These are phyloP conservation scores for Aleiodes testaceus DNA, from an alignment of 2,888 invertebrate genomes.

Conservation along the genomic window DNA sequence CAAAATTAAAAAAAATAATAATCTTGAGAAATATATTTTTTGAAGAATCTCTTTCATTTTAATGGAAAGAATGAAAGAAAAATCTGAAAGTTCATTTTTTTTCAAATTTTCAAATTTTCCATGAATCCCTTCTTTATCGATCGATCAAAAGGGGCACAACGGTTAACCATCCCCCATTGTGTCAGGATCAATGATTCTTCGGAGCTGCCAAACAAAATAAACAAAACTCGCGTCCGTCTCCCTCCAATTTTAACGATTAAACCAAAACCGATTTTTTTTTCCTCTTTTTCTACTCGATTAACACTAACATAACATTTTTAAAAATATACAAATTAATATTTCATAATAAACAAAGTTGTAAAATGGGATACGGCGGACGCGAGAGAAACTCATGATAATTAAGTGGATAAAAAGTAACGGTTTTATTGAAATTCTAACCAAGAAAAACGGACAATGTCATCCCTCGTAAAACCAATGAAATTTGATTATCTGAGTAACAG, in stretches of 20 bases:
- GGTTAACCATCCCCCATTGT: not conserved
- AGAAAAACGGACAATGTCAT: conserved; percentile 47
- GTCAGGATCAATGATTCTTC: not conserved
- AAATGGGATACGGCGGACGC: conserved; percentile 30
- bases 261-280: not conserved
- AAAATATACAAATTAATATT: conserved; percentile 22
- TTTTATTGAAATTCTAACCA: conserved; percentile 45
- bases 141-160: not conserved
- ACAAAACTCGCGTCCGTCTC: not conserved
- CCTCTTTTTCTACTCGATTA: not conserved
- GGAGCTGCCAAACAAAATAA: conserved; percentile 19
- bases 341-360: conserved; percentile 21
- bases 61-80: too few relatives aligned
- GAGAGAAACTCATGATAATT: conserved; percentile 18
- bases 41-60: too few relatives aligned
- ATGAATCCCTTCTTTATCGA: conserved; percentile 5
- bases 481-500: conserved; percentile 56
- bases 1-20: too few relatives aligned
- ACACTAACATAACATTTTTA: not conserved
- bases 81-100: not conserved
- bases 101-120: not conserved
- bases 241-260: not conserved
- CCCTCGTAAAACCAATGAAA: conserved; percentile 49
- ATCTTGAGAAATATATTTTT: too few relatives aligned
- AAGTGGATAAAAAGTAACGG: conserved; percentile 7